Percentiles rank a stretch among this genome's conserved stretches.
Evolutionary conservation across 1,140 invertebrate genomes (phyloP).

Genomic region (Thalassaphorura encarpata): DNA sequence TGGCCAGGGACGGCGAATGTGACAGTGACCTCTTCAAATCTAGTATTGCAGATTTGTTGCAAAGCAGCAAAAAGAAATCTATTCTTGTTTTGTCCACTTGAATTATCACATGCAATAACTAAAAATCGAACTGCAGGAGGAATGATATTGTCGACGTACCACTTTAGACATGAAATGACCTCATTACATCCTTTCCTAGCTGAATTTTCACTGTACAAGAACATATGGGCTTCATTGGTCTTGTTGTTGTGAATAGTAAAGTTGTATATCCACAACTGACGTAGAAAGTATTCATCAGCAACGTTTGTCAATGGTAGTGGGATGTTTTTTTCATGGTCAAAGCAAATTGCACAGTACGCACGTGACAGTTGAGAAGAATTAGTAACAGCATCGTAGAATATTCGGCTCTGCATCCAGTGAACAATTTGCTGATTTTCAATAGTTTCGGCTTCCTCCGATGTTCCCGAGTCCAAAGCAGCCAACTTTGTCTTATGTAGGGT

Average conservation of each 20-base stretch:
- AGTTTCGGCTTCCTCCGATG: not conserved
- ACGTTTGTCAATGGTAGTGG: constrained; percentile 3
- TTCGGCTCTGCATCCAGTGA: not conserved
- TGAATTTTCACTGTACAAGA: not conserved
- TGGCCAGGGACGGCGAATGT: not conserved
- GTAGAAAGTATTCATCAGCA: not conserved
- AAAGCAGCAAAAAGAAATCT: not conserved
- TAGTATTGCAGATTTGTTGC: not conserved
- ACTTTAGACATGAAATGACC: not conserved
- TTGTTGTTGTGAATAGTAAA: not conserved
- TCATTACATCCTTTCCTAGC: constrained; percentile 4
- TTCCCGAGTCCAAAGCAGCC: not conserved
- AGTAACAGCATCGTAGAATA: too few species aligned
- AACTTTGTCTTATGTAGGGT: not conserved
- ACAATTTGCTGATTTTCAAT: not conserved
- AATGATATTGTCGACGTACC: not conserved
- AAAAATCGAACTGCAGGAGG: too few species aligned
- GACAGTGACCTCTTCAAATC: not conserved
- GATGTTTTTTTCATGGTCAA: constrained; percentile 10
- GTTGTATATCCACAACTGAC: constrained; percentile 7
- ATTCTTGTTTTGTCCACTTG: not conserved
- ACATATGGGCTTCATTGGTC: not conserved
- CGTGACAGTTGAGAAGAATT: not conserved
- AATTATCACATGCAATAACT: too few species aligned
- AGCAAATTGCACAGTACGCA: not conserved